Conservation (phyloP, 2,113 vertebrate genomes). For the Verasper variegatus region DNA sequence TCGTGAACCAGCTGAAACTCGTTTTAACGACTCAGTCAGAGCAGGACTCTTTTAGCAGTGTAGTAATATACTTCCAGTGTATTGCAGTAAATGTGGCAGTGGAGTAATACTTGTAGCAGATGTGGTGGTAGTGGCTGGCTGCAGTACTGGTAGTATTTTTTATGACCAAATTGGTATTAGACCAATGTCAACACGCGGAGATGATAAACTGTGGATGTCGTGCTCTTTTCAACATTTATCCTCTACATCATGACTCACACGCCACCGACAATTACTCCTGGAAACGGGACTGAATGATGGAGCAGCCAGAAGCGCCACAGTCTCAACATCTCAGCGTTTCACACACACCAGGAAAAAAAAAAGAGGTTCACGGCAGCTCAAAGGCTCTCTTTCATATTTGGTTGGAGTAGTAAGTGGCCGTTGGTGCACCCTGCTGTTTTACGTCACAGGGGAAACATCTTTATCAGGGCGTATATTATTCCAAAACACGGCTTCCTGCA, state of each 20-base stretch:
- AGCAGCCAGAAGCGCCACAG: conserved; percentile 14
- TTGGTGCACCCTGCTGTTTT: conserved; percentile 91
- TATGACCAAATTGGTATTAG: not conserved
- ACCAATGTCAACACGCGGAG: not conserved
- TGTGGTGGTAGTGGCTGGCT: not conserved
- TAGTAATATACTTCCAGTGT: not conserved
- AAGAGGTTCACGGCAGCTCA: conserved; percentile 29
- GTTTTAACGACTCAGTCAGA: not conserved
- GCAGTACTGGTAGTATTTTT: not conserved
- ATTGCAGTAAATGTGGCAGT: not conserved
- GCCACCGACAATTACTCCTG: conserved; percentile 11
- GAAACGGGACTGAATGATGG: conserved; percentile 23
- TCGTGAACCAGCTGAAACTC: not conserved
- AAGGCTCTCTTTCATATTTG: conserved; percentile 68
- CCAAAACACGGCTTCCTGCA: conserved; percentile 92
- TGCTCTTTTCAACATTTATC: conserved; percentile 17
- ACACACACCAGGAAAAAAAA: conserved; percentile 14
- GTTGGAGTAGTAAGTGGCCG: conserved; percentile 88
- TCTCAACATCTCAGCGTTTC: conserved; percentile 31
- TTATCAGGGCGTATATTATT: conserved; percentile 93
- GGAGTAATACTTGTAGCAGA: not conserved
- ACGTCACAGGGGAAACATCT: conserved; percentile 92
- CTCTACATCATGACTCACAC: conserved; percentile 13
- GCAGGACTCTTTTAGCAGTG: not conserved
- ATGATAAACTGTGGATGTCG: not conserved